These are phyloP conservation scores for Discoglossus pictus DNA, from an alignment of 2,797 vertebrate species.

Conservation along the genomic window DNA sequence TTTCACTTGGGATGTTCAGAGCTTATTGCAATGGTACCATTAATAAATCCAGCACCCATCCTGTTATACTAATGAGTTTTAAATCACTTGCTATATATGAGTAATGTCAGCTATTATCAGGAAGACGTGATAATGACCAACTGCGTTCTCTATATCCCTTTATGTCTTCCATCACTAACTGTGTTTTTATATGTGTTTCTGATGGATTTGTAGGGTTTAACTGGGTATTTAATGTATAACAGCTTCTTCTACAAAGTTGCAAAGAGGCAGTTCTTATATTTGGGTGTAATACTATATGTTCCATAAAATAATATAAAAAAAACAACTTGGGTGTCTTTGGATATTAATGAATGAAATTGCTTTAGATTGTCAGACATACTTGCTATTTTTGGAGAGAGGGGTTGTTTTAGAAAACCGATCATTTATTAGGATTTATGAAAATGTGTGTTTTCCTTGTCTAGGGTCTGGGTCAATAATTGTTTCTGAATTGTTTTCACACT, in stretches of 20 bases:
- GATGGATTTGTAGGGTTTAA: constrained; percentile 43
- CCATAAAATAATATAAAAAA: constrained; percentile 28
- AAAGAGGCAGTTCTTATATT: constrained; percentile 10
- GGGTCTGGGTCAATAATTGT: constrained; percentile 32
- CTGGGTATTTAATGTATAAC: constrained; percentile 41
- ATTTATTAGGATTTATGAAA: constrained; percentile 40
- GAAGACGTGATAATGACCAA: constrained; percentile 44
- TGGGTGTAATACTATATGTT: constrained; percentile 39
- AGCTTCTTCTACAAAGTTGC: constrained; percentile 20
- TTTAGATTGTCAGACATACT: constrained; percentile 31
- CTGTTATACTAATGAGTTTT: constrained; percentile 41
- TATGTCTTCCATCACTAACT: constrained; percentile 20
- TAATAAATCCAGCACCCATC: constrained; percentile 23
- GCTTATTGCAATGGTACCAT: constrained; percentile 1
- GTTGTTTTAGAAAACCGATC: constrained; percentile 46
- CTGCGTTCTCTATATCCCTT: constrained; percentile 19
- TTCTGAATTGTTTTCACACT: constrained; percentile 30
- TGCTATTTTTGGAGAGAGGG: constrained; percentile 44
- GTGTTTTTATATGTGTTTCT: constrained; percentile 30
- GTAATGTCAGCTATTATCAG: constrained; percentile 48
- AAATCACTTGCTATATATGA: constrained; percentile 38
- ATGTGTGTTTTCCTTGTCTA: constrained; percentile 33
- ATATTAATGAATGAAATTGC: constrained; percentile 45
- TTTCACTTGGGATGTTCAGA: constrained; percentile 18
- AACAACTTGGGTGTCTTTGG: constrained; percentile 18